Evolutionary conservation across 2,888 invertebrate genomes (phyloP), one percentile per base, ranked within the genome.

Genomic region (Schizotus pectinicornis): DNA sequence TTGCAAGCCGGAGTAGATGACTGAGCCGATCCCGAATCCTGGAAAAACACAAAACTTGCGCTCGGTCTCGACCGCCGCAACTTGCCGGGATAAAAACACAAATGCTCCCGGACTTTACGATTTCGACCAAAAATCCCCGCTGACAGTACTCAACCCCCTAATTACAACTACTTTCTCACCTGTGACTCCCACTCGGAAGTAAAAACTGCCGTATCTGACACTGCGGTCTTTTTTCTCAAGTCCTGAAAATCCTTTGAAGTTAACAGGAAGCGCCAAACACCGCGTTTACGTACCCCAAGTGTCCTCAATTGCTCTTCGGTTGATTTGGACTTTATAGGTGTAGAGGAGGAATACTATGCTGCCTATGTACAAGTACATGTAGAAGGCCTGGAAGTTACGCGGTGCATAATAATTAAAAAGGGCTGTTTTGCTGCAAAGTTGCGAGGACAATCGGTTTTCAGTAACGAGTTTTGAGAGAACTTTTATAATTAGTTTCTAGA

Each of bases 341-440:
- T 91, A 92, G 57, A 91, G 82, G 48, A 94, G 83, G 75, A 94
- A 94, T 56, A 89, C 82, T 87, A 94, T 94, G 74, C 92, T 92
- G 62, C 92, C 92, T 72, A 91, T 87, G 80, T 94, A 94, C 64
- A 94, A 85, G 79, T 94, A 94, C 63, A 94, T 81, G 81, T 94
- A 94, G 82, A 92, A 94, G 7, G 90, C 92, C 87, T 93, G 81
- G 11, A 67, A 69, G 53, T 77, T 79, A 69, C 76, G 7, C 14
- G 41, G 32, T 43, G 33, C 31, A 7, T 30, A 45, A 22, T 47
- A 36, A 48, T 48, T 48, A 22, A 22, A 31, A 38, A 48, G 5
- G 5, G 22, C 5, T 48, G 30, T 31, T 31, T 38, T 30, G 14
- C 12, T 11, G 14, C 8, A 46, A 50, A 37, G 48, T 48, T 22